phyloP scores from a whole-genome alignment of 1,140 invertebrate species.

The Anadara kagoshimensis region DNA sequence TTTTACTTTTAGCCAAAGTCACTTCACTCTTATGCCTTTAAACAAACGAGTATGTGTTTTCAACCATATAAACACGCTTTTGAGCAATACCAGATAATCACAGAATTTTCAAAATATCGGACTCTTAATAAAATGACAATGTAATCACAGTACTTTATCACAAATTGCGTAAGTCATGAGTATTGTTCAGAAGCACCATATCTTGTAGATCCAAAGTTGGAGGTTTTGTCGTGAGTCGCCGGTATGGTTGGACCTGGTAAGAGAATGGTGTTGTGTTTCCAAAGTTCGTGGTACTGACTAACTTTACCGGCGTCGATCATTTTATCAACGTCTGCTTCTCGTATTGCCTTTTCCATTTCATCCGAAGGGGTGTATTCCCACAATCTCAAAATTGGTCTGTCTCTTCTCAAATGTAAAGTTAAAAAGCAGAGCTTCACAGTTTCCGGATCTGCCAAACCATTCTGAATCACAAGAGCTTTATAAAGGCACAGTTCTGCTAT shows the following conservation, averaged over 20 bases:
- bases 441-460: constrained; percentile 57
- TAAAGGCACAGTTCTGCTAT: constrained; percentile 60
- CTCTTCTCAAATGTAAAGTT: constrained; percentile 55
- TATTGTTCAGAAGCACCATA: too few species aligned
- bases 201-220: too few species aligned
- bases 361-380: constrained; percentile 59
- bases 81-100: too few species aligned
- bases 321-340: constrained; percentile 61
- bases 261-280: constrained; percentile 48
- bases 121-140: too few species aligned
- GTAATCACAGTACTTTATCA: too few species aligned
- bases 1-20: too few species aligned
- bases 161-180: too few species aligned
- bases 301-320: constrained; percentile 63
- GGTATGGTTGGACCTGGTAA: constrained; percentile 10
- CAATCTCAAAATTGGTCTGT: constrained; percentile 60
- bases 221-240: neutral
- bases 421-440: constrained; percentile 53
- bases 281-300: constrained; percentile 63
- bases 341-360: constrained; percentile 61
- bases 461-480: constrained; percentile 63
- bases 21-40: too few species aligned
- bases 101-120: too few species aligned
- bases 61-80: too few species aligned
- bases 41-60: too few species aligned